Evolutionary conservation across 2,113 vertebrate genomes (phyloP), one percentile per base, ranked within the genome.

Genomic region (Proteles cristata): DNA sequence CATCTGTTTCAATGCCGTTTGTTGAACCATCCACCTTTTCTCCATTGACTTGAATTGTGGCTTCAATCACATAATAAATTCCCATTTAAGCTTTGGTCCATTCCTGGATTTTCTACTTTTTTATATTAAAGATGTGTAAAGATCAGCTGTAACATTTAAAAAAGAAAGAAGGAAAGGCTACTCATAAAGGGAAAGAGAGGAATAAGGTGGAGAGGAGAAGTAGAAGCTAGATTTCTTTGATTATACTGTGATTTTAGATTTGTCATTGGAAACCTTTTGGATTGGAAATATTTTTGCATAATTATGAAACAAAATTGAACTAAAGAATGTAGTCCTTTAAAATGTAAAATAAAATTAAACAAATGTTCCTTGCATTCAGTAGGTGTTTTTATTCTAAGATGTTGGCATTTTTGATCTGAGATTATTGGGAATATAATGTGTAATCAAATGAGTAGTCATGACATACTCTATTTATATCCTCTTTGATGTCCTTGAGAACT

Each of bases 261-360:
- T 96, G 33, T 90, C n/a, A 31, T 68, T 93, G 31, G 61, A 65
- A 88, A 55, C 26, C 50, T n/a, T n/a, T n/a, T n/a, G n/a, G n/a
- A n/a, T n/a, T 73, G 55, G n/a, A 55, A 96, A 79, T 66, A 84
- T 90, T 79, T 48, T 85, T 94, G 17, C 26, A 28, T 68, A 84
- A 86, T 93, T 81, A 43, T 50, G 77, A 96, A 82, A 55, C 10
- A 63, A 39, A 58, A 71, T 55, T n/a, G 19, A 15, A n/a, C 16
- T 69, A 81, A 53, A 55, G 11, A 81, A 93, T 35, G 10, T 48
- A 71, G 83, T 74, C 33, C 17, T 25, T 77, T 76, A 95, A 93
- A 93, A 65, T 76, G 14, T n/a, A 86, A 96, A 81, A 61, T 82
- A 61, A 86, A 90, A 61, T n/a, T 73, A 77, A 93, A 55, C 25